These are phyloP conservation scores for Dolichomitus sp. DNA, from an alignment of 2,888 invertebrate species.

Conservation along the genomic window DNA sequence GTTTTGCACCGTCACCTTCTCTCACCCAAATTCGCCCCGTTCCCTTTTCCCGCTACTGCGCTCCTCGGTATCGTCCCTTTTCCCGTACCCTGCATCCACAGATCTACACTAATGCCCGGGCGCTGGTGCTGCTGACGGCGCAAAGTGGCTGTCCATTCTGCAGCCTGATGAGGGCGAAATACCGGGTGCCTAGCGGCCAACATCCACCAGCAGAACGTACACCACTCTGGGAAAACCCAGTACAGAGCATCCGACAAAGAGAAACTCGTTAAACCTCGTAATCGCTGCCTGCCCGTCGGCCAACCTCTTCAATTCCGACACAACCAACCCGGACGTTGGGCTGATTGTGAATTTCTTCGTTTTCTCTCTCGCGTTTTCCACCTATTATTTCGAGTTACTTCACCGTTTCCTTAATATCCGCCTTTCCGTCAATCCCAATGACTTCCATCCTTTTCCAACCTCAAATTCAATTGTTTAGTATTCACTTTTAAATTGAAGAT, in stretches of 20 bases:
- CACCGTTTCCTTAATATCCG: constrained; percentile 12
- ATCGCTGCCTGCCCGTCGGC: constrained; percentile 26
- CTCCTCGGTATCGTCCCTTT: constrained; percentile 15
- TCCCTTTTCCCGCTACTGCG: not conserved
- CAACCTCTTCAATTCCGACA: constrained; percentile 14
- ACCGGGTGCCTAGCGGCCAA: constrained; percentile 20
- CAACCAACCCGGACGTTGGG: constrained; percentile 24
- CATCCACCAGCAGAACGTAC: constrained; percentile 6
- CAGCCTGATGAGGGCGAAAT: constrained; percentile 36
- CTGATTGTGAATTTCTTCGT: constrained; percentile 23
- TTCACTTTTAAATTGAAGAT: not conserved
- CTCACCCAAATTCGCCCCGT: not conserved
- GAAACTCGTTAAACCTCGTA: constrained; percentile 55
- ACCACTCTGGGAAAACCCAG: not conserved
- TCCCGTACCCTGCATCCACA: constrained; percentile 6
- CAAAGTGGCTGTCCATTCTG: constrained; percentile 44
- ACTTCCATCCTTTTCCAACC: not conserved
- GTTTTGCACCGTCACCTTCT: constrained; percentile 19
- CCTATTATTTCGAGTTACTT: constrained; percentile 16
- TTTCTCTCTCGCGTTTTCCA: constrained; percentile 11
- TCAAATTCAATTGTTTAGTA: not conserved
- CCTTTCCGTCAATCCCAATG: constrained; percentile 3
- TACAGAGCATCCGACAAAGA: constrained; percentile 40
- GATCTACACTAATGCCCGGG: constrained; percentile 20
- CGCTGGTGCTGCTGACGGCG: constrained; percentile 42